Base-by-base conservation (phyloP, 2,888 invertebrate species). In the Nomada goodeniana region DNA sequence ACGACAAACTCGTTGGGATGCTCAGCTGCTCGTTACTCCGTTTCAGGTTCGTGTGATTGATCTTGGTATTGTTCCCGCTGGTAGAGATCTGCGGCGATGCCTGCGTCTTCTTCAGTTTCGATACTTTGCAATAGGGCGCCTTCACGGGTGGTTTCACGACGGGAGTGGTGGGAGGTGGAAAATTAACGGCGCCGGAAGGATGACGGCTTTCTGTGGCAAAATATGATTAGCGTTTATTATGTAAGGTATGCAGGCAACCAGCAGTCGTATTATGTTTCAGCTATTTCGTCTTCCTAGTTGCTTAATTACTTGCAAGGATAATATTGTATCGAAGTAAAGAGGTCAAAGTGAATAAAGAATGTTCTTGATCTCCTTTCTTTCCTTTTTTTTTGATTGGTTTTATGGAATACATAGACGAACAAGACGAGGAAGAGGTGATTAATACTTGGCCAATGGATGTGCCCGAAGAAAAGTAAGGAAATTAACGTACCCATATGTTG, bases 401-500 rank as follows among this genome's bases (percentile, higher is more conserved):
- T 47, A 47, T 10, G 2, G 13, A 15, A 47, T 47, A 13, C 3
- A 15, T 47, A 47, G 2, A 13, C 13, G 15, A 47, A 13, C 47
- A 47, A 47, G 3, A 13, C 13, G 47, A 15, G 47, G 2, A 47
- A 47, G 15, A 13, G 11, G 3, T 36, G 42, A 50, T 50, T 7
- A 4, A 60, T 2, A 26, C 0, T 42, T 59, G 5, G 36, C 7
- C 15, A 15, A 50, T 69, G 5, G 9, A 20, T 0, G 13, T 7
- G n/a, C 10, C 13, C 1, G 7, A 26, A 20, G 44, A 60, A 44
- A 23, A 10, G 4, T 10, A 11, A 26, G 42, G 44, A 44, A 23
- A 52, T 3, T n/a, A 2, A 89, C 90, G 72, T 91, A 93, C 93
- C 95, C 94, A 97, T 95, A 93, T 97, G 97, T 92, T 96, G 95